These are phyloP conservation scores for Hydrotaea cyrtoneurina DNA, from an alignment of 2,888 invertebrate genomes.

Conservation along the genomic window DNA sequence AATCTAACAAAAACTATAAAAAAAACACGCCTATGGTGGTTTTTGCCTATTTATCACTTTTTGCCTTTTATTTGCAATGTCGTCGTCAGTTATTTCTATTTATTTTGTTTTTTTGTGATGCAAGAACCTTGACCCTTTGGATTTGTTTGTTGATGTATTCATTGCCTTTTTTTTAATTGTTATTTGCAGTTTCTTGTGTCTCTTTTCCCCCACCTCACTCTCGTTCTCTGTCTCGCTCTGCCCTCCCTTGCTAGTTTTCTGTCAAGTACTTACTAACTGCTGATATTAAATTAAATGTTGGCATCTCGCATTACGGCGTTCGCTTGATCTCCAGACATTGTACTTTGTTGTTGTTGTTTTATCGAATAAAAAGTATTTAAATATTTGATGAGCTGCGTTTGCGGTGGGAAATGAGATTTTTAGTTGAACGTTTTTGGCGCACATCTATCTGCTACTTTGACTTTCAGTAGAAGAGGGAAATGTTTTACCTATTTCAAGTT, in stretches of 20 bases:
- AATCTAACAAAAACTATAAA: not conserved
- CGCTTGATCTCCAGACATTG: not conserved
- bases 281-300: not conserved
- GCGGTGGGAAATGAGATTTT: no score
- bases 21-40: not conserved
- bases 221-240: not conserved
- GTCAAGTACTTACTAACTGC: not conserved
- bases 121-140: conserved; percentile 34
- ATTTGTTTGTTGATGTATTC: not conserved
- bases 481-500: no score
- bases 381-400: no score
- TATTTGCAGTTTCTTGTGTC: not conserved
- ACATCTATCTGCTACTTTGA: no score
- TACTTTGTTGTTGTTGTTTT: not conserved
- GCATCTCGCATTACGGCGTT: not conserved
- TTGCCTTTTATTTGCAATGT: not conserved
- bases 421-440: no score
- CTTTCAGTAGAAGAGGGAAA: no score
- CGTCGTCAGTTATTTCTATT: not conserved
- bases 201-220: not conserved
- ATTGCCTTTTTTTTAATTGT: conserved; percentile 11
- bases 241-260: not conserved
- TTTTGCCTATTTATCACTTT: not conserved
- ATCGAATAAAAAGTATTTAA: not conserved
- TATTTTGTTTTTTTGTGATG: not conserved